A percentile compares a stretch with the other conserved stretches of the same genome.
These are phyloP conservation scores for Nasonovia ribisnigri DNA, from an alignment of 2,888 invertebrate species.

Conservation along the genomic window DNA sequence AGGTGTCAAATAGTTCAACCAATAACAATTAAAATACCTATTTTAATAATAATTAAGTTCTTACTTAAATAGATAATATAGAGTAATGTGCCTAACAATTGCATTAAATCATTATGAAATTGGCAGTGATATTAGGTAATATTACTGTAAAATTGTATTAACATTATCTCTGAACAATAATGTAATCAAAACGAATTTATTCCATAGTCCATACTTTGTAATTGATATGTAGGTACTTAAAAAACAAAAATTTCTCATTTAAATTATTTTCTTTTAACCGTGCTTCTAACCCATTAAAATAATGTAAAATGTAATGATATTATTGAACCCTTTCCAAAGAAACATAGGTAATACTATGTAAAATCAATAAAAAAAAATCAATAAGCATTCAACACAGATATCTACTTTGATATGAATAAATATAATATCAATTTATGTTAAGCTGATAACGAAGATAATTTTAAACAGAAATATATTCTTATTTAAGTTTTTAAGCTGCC, in stretches of 20 bases:
- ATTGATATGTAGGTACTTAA: neutral
- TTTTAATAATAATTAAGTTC: neutral
- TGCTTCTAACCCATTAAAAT: neutral
- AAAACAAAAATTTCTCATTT: neutral
- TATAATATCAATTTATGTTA: neutral
- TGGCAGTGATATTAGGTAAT: neutral
- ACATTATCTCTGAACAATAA: neutral
- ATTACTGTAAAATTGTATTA: neutral
- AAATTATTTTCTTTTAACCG: neutral
- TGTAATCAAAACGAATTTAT: neutral
- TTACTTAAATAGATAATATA: neutral
- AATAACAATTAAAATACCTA: neutral
- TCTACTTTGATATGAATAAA: neutral
- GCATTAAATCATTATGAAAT: neutral
- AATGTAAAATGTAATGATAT: neutral
- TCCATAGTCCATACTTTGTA: neutral
- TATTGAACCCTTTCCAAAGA: no score
- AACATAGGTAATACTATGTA: neutral
- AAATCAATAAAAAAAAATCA: neutral
- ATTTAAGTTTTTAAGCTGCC: neutral
- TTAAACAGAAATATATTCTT: neutral
- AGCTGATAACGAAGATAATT: conserved; percentile 20
- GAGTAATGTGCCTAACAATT: neutral
- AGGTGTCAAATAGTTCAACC: neutral
- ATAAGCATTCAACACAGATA: neutral